A percentile compares a stretch with the other conserved stretches of the same genome.
Evolutionary conservation across 2,888 invertebrate species (phyloP).

Genomic region (Archaeoteleia sp.): DNA sequence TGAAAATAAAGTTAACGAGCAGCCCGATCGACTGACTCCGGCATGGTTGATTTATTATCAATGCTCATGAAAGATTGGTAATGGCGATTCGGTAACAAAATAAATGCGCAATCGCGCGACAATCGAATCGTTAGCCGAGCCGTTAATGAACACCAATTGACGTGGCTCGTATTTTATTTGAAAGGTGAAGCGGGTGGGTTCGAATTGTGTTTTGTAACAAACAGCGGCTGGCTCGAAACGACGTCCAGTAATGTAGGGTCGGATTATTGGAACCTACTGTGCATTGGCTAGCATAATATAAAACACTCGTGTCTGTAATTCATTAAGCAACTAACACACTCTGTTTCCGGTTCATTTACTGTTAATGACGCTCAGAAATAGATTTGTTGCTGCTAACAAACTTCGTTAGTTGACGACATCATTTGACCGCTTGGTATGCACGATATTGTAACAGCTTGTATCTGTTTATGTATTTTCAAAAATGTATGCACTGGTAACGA

Average conservation of each 20-base stretch:
- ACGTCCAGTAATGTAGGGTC: conserved; percentile 63
- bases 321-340: conserved; percentile 68
- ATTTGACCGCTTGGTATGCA: too few species aligned
- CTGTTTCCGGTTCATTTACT: conserved; percentile 56
- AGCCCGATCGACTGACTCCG: conserved; percentile 21
- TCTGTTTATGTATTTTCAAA: too few species aligned
- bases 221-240: conserved; percentile 61
- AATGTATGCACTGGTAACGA: too few species aligned
- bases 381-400: conserved; percentile 20
- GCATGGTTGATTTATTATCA: conserved; percentile 60
- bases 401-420: conserved; percentile 11
- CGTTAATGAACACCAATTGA: conserved; percentile 70
- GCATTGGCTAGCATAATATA: conserved; percentile 61
- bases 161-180: conserved; percentile 70
- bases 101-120: conserved; percentile 66
- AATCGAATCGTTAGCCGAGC: conserved; percentile 67
- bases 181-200: conserved; percentile 63
- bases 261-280: conserved; percentile 68
- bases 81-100: conserved; percentile 51
- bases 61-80: conserved; percentile 56
- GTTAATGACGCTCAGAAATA: conserved; percentile 44
- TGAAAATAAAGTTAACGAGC: conserved; percentile 51
- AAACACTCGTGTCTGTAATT: conserved; percentile 66
- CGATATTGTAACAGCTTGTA: too few species aligned
- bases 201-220: conserved; percentile 70